phyloP scores from a whole-genome alignment of 1,140 invertebrate species.

The Bursaphelenchus mucronatus region DNA sequence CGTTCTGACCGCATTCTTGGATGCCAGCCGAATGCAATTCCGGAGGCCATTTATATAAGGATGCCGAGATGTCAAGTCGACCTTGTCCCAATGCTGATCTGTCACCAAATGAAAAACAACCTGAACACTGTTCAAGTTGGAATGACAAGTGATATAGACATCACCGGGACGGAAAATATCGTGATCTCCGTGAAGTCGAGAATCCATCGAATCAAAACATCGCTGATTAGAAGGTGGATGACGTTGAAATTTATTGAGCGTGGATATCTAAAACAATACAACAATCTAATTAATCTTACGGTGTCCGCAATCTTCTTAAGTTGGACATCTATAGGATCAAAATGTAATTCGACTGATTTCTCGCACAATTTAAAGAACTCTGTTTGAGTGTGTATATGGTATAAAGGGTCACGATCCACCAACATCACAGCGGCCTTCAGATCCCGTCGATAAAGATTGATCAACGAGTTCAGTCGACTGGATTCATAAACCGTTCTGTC shows the following conservation, averaged over 20 bases:
- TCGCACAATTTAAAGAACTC: constrained; percentile 65
- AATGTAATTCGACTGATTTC: constrained; percentile 77
- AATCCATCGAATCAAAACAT: no score
- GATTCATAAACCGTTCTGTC: constrained; percentile 36
- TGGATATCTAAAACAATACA: constrained; percentile 4
- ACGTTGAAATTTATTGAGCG: not conserved
- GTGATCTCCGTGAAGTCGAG: constrained; percentile 46
- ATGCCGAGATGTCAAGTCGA: constrained; percentile 88
- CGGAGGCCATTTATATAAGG: constrained; percentile 87
- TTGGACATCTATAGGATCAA: constrained; percentile 78
- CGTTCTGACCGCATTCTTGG: constrained; percentile 84
- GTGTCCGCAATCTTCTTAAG: constrained; percentile 65
- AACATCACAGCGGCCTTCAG: constrained; percentile 68
- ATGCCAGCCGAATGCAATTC: constrained; percentile 88
- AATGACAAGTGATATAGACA: constrained; percentile 88
- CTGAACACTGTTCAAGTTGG: constrained; percentile 70
- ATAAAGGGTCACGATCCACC: constrained; percentile 73
- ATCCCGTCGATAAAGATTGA: constrained; percentile 44
- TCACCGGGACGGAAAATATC: constrained; percentile 72
- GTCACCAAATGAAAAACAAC: constrained; percentile 86
- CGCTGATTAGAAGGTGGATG: no score
- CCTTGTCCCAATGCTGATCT: constrained; percentile 55
- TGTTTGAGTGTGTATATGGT: constrained; percentile 71
- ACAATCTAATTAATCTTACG: constrained; percentile 19
- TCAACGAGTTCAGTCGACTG: constrained; percentile 39